Base-by-base conservation (phyloP, 2,888 invertebrate species). In the Scaptomyza reducta region DNA sequence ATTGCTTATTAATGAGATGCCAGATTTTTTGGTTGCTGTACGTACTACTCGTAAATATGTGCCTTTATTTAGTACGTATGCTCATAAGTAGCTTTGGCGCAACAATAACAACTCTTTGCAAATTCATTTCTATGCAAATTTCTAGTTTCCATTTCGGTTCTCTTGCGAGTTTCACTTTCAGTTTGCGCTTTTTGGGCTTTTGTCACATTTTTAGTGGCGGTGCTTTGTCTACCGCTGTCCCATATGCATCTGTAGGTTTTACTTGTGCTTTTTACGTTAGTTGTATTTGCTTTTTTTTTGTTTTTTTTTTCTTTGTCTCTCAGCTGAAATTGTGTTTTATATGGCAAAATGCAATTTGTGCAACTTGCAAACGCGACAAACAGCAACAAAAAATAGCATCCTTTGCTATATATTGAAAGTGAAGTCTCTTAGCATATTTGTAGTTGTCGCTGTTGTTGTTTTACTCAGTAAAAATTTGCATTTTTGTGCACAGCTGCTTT, bases 41-140 rank as follows among this genome's bases (percentile, higher is more conserved):
- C 35, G 38, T n/a, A 38, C 14, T 22, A 13, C 29, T 51, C 22
- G 25, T 9, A 25, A 25, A 33, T 41, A 33, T 58, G 7, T 31
- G 40, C 10, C 6, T 25, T 42, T 33, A 45, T 50, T 50, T 50
- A 50, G 38, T 50, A 38, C 25, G 14, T 29, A n/a, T 31, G 14
- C 45, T 50, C 14, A 41, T 51, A 47, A 22, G 27, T 57, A 40
- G 25, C 16, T 33, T 53, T 51, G 53, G 35, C 51, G 79, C 79
- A 60, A 68, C 69, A 77, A 71, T 70, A 60, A 72, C 81, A 77
- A 72, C 68, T 87, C 61, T 87, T 80, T 74, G 70, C 77, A 88
- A 85, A 89, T 86, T 89, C 77, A 86, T 86, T 86, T 89, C 84
- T 88, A 89, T 89, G 85, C 89, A 83, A 89, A 86, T 86, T 89